phyloP scores from a whole-genome alignment of 2,888 invertebrate genomes.

The Mellilla xanthometata region DNA sequence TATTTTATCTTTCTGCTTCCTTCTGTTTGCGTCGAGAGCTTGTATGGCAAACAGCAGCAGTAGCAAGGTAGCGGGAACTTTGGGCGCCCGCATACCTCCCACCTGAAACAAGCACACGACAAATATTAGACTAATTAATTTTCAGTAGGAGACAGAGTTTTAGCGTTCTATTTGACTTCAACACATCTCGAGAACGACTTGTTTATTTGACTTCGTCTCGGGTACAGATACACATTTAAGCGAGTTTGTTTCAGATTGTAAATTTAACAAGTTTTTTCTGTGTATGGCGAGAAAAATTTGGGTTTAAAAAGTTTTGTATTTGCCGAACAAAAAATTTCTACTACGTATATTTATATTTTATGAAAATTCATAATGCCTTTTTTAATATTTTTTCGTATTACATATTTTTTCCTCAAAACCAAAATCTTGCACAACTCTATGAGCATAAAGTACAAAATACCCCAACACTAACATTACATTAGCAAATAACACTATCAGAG shows the following conservation, averaged over 20 bases:
- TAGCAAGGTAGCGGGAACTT: constrained; percentile 76
- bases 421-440: too few relatives aligned
- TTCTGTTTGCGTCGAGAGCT: constrained; percentile 69
- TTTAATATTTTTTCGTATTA: too few relatives aligned
- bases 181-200: constrained; percentile 15
- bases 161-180: constrained; percentile 26
- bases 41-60: constrained; percentile 76
- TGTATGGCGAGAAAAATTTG: neutral
- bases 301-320: constrained; percentile 6
- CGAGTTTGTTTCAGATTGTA: constrained; percentile 11
- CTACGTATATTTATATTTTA: neutral
- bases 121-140: constrained; percentile 28
- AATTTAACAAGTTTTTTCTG: constrained; percentile 2
- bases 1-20: constrained; percentile 70
- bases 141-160: constrained; percentile 16
- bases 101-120: constrained; percentile 62
- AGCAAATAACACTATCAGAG: constrained; percentile 12
- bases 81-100: constrained; percentile 78
- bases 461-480: constrained; percentile 2
- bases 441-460: neutral
- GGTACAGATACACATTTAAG: constrained; percentile 13
- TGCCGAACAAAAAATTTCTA: neutral
- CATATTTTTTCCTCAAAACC: too few relatives aligned
- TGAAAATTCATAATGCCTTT: too few relatives aligned
- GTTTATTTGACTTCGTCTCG: constrained; percentile 22